Conservation (phyloP, 1,140 invertebrate species). For the Lordiphosa stackelbergi region DNA sequence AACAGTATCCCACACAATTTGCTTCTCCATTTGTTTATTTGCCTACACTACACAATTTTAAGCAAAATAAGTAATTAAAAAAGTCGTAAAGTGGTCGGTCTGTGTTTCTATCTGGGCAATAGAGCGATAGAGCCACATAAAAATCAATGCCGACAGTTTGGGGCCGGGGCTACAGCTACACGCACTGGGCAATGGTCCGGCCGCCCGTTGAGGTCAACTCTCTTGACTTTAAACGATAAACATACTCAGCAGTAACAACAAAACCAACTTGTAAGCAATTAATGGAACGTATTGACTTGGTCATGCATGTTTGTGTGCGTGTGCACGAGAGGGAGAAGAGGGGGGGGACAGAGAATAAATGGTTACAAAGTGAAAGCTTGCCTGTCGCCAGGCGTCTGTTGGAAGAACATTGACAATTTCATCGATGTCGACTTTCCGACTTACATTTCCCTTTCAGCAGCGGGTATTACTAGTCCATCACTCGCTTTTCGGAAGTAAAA, state of each 20-base stretch:
- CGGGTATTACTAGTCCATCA: neutral
- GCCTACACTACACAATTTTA: conserved; percentile 59
- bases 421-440: conserved; percentile 35
- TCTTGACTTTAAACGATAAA: conserved; percentile 69
- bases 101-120: conserved; percentile 29
- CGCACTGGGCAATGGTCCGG: conserved; percentile 29
- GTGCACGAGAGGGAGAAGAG: conserved; percentile 16
- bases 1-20: conserved; percentile 1
- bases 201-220: conserved; percentile 35
- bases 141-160: conserved; percentile 70
- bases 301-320: conserved; percentile 20
- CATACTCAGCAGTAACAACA: conserved; percentile 46
- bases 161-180: conserved; percentile 35
- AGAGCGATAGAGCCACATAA: conserved; percentile 31
- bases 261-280: conserved; percentile 71
- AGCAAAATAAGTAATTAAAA: conserved; percentile 75
- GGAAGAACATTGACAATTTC: conserved; percentile 35
- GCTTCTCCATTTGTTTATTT: conserved; percentile 53
- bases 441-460: conserved; percentile 23
- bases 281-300: conserved; percentile 66
- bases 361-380: conserved; percentile 7
- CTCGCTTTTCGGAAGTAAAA: too few species aligned
- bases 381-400: conserved; percentile 27
- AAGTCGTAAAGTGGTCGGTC: conserved; percentile 60
- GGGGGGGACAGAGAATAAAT: conserved; percentile 4